Evolutionary conservation across 2,113 vertebrate species (phyloP), one percentile per base, ranked within the genome.

Genomic region (Neodon shergylaensis): DNA sequence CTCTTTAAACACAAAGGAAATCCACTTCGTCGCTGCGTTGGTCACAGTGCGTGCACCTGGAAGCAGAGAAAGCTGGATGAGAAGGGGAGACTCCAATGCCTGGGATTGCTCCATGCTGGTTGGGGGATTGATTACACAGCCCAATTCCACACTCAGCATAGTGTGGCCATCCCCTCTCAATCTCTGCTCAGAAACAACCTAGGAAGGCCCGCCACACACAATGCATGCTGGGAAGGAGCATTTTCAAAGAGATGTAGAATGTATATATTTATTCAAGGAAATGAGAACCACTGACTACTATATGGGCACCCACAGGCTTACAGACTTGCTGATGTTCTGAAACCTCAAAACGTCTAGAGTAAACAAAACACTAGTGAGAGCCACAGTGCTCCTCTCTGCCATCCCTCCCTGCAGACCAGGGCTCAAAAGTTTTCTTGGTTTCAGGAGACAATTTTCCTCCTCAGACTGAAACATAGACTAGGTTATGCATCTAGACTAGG

Each of bases 11-110:
- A 33, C 95, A 82, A 88, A 79, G 97, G 96, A 82, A 97, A 98
- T 97, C 96, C 97, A 97, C 97, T 93, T 98, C 97, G 96, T 84
- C 31, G 39, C 47, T 42, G 26, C 12, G 95, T 58, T 26, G 9
- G 66, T 84, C 95, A 74, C 72, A 93, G 31, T 6, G 65, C 72
- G 93, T 39, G 1, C 63, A 97, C 98, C 99, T 99, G 96, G 49
- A 94, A 93, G 89, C 0, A 63, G 63, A 92, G 72, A 96, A 87
- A 58, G 26, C 66, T 7, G 5, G 28, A 21, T 98, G 24, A 98
- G 95, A 79, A 91, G 0, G 28, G 3, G 58, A 0, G n/a, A 52
- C 79, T 17, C 16, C 4, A 47, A 47, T 0, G 44, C 21, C 21
- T 74, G 5, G 1, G 0, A 7, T 9, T 22, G 68, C 49, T 68